Evolutionary conservation across 1,140 invertebrate species (phyloP).

Genomic region (Drosophila serrata): DNA sequence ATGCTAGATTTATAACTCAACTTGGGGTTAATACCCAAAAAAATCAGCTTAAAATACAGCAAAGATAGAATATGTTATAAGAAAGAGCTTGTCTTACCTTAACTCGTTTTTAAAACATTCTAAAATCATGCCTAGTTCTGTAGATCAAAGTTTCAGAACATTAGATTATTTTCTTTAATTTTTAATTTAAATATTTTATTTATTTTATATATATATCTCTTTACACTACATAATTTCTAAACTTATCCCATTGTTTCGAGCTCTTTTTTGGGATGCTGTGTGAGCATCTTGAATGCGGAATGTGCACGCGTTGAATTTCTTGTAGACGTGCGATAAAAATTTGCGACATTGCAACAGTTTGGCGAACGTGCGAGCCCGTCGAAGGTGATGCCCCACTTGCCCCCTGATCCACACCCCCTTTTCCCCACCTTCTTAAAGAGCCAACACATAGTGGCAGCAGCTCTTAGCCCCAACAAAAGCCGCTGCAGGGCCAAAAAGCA

Average conservation of each 20-base stretch:
- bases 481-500: constrained; percentile 62
- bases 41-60: background rate
- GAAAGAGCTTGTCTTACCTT: background rate
- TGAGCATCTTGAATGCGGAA: constrained; percentile 76
- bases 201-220: no score
- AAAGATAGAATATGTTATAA: background rate
- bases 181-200: background rate
- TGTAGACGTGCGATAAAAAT: constrained; percentile 85
- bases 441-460: constrained; percentile 56
- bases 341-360: constrained; percentile 84
- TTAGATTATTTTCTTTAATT: background rate
- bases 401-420: constrained; percentile 4
- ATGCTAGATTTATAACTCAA: background rate
- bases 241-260: constrained; percentile 15
- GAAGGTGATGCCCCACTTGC: constrained; percentile 39
- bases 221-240: background rate
- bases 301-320: constrained; percentile 84
- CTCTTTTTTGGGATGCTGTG: constrained; percentile 50
- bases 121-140: background rate
- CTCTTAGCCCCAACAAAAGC: constrained; percentile 71
- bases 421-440: background rate
- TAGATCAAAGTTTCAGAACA: background rate
- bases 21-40: background rate
- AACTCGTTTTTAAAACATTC: background rate
- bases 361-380: constrained; percentile 65